These are phyloP conservation scores for Lepilemur ruficaudatus DNA, from an alignment of 2,797 vertebrate genomes.

Conservation along the genomic window DNA sequence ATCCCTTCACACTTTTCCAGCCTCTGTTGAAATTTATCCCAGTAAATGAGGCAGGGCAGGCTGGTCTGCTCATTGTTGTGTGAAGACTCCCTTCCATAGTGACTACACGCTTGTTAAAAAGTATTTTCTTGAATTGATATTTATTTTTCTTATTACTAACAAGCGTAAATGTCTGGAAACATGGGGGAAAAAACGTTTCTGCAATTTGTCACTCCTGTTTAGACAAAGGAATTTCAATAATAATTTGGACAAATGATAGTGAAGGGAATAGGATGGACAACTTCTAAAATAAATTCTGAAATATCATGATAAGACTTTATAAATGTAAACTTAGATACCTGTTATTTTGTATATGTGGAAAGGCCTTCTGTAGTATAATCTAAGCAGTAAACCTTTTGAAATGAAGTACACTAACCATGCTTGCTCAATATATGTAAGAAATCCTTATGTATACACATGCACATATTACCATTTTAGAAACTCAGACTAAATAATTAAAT, in stretches of 20 bases:
- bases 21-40: not conserved
- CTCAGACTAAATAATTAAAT: conserved; percentile 28
- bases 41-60: not conserved
- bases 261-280: not conserved
- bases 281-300: conserved; percentile 16
- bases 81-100: not conserved
- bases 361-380: conserved; percentile 20
- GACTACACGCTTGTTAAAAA: not conserved
- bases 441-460: not conserved
- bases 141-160: not conserved
- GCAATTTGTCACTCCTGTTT: not conserved
- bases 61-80: not conserved
- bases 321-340: not conserved
- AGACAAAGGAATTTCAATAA: not conserved
- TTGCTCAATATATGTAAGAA: conserved; percentile 51
- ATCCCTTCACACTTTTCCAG: not conserved
- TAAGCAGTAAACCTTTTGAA: conserved; percentile 60
- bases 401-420: conserved; percentile 41
- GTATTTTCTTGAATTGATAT: not conserved
- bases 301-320: not conserved
- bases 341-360: not conserved
- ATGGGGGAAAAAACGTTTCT: not conserved
- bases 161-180: not conserved
- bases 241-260: not conserved
- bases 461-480: conserved; percentile 28